These are phyloP conservation scores for Drosophila nikananu DNA, from an alignment of 1,140 invertebrate species.

Conservation along the genomic window DNA sequence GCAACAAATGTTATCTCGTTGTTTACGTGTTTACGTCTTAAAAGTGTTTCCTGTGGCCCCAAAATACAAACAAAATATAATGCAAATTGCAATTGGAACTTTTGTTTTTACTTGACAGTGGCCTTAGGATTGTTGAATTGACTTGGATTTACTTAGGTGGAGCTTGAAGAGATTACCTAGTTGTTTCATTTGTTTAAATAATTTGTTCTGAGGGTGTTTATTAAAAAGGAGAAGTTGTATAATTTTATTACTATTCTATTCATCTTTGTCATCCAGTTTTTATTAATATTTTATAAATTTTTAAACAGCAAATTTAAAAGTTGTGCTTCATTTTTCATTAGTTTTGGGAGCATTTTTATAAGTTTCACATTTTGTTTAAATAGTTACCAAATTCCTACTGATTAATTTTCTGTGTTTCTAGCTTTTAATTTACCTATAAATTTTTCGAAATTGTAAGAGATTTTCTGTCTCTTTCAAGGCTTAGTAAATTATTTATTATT, in stretches of 20 bases:
- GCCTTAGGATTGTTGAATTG: constrained; percentile 17
- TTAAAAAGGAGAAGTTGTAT: neutral
- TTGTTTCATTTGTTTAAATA: constrained; percentile 1
- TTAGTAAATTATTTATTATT: neutral
- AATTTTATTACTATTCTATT: neutral
- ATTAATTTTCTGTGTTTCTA: no score
- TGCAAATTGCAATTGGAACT: constrained; percentile 30
- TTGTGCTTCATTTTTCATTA: neutral
- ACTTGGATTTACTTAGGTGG: neutral
- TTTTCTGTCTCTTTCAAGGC: no score
- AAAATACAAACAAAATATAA: constrained; percentile 10
- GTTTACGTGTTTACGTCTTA: constrained; percentile 34
- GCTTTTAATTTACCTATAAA: no score
- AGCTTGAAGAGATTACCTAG: neutral
- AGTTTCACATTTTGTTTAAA: no score
- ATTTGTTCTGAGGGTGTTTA: neutral
- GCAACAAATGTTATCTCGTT: constrained; percentile 44
- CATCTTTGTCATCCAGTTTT: neutral
- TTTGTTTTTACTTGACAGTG: constrained; percentile 16
- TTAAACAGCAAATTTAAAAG: neutral
- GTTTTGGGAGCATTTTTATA: neutral
- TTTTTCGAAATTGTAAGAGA: no score
- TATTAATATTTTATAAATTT: neutral
- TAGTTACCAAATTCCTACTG: no score
- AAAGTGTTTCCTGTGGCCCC: constrained; percentile 27